These are phyloP conservation scores for Watsonalla cultraria DNA, from an alignment of 2,888 invertebrate species.

Conservation along the genomic window DNA sequence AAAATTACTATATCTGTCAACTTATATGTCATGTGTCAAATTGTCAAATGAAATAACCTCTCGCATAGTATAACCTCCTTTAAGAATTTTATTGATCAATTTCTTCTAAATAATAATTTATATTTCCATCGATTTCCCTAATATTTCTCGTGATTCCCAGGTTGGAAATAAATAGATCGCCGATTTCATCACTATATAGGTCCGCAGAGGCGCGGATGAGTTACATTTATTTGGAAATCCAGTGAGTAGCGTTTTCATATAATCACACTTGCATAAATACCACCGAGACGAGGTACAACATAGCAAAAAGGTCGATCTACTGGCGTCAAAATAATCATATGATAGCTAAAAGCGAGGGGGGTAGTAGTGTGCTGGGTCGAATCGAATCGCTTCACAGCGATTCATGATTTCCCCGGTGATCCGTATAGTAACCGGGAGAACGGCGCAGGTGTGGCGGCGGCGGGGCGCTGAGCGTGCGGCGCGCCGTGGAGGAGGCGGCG, in stretches of 20 bases:
- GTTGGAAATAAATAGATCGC: too few species aligned
- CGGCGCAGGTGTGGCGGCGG: neutral
- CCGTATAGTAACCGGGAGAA: neutral
- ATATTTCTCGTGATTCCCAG: too few species aligned
- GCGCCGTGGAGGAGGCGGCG: slow-evolving; percentile 11
- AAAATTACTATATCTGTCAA: too few species aligned
- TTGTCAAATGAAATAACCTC: too few species aligned
- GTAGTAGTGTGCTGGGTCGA: too few species aligned
- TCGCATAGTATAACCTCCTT: too few species aligned
- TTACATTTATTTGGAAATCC: neutral
- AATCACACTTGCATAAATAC: neutral
- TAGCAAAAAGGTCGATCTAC: neutral
- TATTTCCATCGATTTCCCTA: too few species aligned
- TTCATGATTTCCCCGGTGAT: neutral
- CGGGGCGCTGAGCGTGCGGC: slow-evolving; percentile 7
- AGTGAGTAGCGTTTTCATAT: neutral
- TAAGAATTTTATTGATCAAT: too few species aligned
- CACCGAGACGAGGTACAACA: neutral
- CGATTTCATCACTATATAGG: neutral
- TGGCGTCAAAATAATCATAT: neutral
- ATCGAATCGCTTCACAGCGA: too few species aligned
- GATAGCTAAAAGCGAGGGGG: too few species aligned
- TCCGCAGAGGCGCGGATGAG: neutral
- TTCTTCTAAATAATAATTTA: too few species aligned
- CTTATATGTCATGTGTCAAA: too few species aligned